Evolutionary conservation across 2,888 invertebrate genomes (phyloP), one percentile per base, ranked within the genome.

Genomic region (Drosophila tanythrix): DNA sequence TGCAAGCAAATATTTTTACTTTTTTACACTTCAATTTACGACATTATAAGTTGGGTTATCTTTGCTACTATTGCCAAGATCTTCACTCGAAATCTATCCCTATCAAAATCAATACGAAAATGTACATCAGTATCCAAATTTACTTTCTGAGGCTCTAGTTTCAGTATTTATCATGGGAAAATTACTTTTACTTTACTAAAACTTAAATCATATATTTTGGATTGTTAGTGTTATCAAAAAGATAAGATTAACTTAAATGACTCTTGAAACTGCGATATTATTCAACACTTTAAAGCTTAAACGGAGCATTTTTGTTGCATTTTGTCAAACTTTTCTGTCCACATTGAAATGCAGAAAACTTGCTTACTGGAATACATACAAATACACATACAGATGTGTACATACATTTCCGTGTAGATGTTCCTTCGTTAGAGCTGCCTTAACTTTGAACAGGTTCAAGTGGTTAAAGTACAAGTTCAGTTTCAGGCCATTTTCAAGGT

Each of bases 361-460:
- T 21, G 21, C 46, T 15, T 0, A 21, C 13, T 46, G 13, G 15
- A 25, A 3, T 46, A 25, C 25, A 15, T 15, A 25, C 3, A 46
- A 3, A 7, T 25, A 25, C 3, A 7, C 27, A 13, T 31, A n/a
- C 27, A 8, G 48, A 48, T 6, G 13, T 59, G 25, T 27, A 36
- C 13, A 27, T 29, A 57, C 2, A 38, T 4, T 31, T 33, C n/a
- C 7, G 31, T 52, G 35, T 36, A 25, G 33, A 35, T 36, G 13
- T 57, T 51, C 15, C 33, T 31, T 3, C 10, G 58, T 43, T 27
- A 3, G 8, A 27, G 58, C 15, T 59, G 35, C 58, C 27, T 27
- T 38, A 56, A 56, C 62, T 66, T 62, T 65, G 46, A 69, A 66
- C 70, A 68, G 65, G 53, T 79, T 79, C 46, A 81, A 71, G 76